Percentiles rank a stretch among this genome's conserved stretches.
phyloP scores from a whole-genome alignment of 2,113 vertebrate species.

The Oryzias woworae region DNA sequence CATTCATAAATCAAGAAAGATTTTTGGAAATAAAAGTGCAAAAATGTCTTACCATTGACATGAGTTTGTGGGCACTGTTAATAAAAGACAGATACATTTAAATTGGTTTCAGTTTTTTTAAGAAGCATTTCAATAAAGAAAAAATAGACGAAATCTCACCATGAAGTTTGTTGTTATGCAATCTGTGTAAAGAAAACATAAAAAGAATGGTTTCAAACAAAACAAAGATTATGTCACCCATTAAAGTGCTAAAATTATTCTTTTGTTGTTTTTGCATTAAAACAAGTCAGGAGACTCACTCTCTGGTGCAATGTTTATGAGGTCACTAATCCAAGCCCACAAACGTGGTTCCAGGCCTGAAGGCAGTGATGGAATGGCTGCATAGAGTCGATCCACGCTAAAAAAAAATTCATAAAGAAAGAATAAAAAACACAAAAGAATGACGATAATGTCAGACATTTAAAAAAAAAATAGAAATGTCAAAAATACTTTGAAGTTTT shows the following conservation, averaged over 20 bases:
- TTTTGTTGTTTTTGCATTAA: too few relatives aligned
- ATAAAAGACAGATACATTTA: neutral
- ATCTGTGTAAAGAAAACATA: conserved; percentile 37
- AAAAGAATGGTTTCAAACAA: conserved; percentile 3
- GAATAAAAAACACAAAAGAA: neutral
- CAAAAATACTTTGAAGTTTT: too few relatives aligned
- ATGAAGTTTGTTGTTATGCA: conserved; percentile 50
- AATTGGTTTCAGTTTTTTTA: too few relatives aligned
- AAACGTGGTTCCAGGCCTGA: conserved; percentile 33
- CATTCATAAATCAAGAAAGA: too few relatives aligned
- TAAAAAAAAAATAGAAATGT: neutral
- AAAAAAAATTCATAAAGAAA: neutral
- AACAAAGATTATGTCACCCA: neutral
- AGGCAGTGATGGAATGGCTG: conserved; percentile 21
- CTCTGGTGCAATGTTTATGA: conserved; percentile 44
- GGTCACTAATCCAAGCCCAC: conserved; percentile 30
- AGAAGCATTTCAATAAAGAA: too few relatives aligned
- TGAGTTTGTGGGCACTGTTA: conserved; percentile 60
- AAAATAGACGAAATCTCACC: conserved; percentile 41
- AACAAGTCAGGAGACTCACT: conserved; percentile 42
- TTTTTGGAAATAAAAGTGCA: too few relatives aligned
- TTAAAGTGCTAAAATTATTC: too few relatives aligned
- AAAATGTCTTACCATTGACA: conserved; percentile 57
- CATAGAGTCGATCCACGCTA: conserved; percentile 57
- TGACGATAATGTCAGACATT: neutral